These are phyloP conservation scores for Parambassis ranga DNA, from an alignment of 2,797 vertebrate genomes.

Conservation along the genomic window DNA sequence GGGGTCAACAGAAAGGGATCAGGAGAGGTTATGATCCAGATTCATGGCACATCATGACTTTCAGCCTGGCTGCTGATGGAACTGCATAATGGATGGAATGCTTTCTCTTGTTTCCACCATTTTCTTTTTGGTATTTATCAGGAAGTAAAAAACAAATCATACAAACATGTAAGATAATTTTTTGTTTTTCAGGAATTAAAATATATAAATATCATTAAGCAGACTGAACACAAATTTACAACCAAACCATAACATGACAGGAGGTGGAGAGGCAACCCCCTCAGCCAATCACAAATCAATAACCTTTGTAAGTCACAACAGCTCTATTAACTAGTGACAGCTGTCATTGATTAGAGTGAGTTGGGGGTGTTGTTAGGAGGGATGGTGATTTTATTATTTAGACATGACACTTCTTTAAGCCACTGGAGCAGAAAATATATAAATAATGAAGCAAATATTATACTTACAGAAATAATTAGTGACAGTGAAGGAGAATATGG, in stretches of 20 bases:
- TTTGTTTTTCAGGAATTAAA: background rate
- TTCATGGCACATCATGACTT: background rate
- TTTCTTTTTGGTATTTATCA: background rate
- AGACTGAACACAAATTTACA: background rate
- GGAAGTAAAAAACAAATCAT: background rate
- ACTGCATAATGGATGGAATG: background rate
- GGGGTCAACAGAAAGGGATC: background rate
- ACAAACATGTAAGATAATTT: background rate
- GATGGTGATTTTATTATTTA: no score
- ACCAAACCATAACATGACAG: background rate
- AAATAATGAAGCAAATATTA: no score
- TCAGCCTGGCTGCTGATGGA: background rate
- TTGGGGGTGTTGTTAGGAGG: background rate
- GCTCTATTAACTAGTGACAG: slow-evolving; percentile 10
- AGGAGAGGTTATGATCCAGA: background rate
- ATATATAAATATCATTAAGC: background rate
- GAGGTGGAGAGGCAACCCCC: background rate
- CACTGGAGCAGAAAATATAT: no score
- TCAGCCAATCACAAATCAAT: slow-evolving; percentile 31
- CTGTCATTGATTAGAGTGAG: background rate
- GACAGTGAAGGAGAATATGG: no score
- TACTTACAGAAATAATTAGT: no score
- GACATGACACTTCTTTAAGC: no score
- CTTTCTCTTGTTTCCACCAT: no score
- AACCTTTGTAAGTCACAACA: slow-evolving; percentile 1